A percentile compares a stretch with the other conserved stretches of the same genome.
phyloP scores from a whole-genome alignment of 2,797 vertebrate genomes.

The Neopelma chrysocephalum region DNA sequence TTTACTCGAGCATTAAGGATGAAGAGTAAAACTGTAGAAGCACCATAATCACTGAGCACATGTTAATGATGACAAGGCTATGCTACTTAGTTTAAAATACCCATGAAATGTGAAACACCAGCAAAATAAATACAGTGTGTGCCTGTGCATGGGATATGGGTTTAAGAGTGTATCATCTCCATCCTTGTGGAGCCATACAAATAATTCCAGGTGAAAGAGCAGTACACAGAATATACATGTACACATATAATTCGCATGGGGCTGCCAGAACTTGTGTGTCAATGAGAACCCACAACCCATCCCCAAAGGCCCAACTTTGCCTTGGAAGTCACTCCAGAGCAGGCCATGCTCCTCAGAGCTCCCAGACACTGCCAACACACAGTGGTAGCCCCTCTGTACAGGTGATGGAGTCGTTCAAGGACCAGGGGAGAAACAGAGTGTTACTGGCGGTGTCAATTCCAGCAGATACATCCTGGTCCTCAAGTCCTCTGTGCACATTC shows the following conservation, averaged over 20 bases:
- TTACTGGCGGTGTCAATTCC: background rate
- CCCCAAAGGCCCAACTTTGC: background rate
- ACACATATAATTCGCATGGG: no score
- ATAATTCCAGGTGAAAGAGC: background rate
- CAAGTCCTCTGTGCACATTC: background rate
- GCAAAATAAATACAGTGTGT: background rate
- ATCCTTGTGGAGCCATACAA: background rate
- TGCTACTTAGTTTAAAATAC: background rate
- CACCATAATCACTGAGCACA: background rate
- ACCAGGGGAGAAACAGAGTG: rapidly evolving
- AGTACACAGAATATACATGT: rapidly evolving
- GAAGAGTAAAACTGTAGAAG: background rate
- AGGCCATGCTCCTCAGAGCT: background rate
- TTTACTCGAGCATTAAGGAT: background rate
- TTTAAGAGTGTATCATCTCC: background rate
- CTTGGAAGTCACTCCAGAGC: background rate
- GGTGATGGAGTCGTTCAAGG: background rate
- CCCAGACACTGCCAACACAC: background rate
- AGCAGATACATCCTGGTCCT: background rate
- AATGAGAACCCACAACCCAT: background rate
- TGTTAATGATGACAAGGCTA: background rate
- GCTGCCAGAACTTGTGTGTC: background rate
- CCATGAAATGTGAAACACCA: background rate
- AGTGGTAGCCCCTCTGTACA: rapidly evolving
- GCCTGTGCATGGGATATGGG: background rate